phyloP scores from a whole-genome alignment of 2,113 vertebrate species.

The Nanorana parkeri region DNA sequence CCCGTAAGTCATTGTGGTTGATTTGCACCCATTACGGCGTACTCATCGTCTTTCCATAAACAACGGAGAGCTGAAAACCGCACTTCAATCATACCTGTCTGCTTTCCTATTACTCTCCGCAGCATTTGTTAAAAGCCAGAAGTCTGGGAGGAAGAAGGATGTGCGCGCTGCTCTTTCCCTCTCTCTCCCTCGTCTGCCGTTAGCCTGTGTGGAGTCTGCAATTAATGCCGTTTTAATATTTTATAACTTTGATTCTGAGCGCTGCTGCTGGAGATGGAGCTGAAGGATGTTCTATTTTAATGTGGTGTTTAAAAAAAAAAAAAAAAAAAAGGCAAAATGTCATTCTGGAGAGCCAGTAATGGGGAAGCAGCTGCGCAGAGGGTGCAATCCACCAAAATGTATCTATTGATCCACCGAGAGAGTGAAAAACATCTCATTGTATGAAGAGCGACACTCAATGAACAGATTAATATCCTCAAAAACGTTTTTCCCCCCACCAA shows the following conservation, averaged over 20 bases:
- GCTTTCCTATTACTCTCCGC: not conserved
- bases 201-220: slow-evolving; percentile 41
- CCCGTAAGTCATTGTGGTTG: not conserved
- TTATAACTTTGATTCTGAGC: slow-evolving; percentile 54
- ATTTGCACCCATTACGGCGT: not conserved
- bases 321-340: slow-evolving; percentile 22
- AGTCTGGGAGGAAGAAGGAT: slow-evolving; percentile 27
- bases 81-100: slow-evolving; percentile 6
- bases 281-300: slow-evolving; percentile 17
- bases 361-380: not conserved
- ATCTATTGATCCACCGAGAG: not conserved
- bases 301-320: not conserved
- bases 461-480: not conserved
- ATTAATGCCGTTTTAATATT: slow-evolving; percentile 56
- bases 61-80: not conserved
- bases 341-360: slow-evolving; percentile 44
- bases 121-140: slow-evolving; percentile 22
- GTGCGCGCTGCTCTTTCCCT: not conserved
- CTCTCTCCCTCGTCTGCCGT: slow-evolving; percentile 7
- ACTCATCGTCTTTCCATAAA: not conserved
- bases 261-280: slow-evolving; percentile 4
- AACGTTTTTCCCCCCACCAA: not conserved
- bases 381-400: slow-evolving; percentile 16
- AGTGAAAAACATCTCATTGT: slow-evolving; percentile 8
- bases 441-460: not conserved